Percentiles rank a stretch among this genome's conserved stretches.
These are phyloP conservation scores for Dolichotis patagonum DNA, from an alignment of 2,113 vertebrate genomes.

Conservation along the genomic window DNA sequence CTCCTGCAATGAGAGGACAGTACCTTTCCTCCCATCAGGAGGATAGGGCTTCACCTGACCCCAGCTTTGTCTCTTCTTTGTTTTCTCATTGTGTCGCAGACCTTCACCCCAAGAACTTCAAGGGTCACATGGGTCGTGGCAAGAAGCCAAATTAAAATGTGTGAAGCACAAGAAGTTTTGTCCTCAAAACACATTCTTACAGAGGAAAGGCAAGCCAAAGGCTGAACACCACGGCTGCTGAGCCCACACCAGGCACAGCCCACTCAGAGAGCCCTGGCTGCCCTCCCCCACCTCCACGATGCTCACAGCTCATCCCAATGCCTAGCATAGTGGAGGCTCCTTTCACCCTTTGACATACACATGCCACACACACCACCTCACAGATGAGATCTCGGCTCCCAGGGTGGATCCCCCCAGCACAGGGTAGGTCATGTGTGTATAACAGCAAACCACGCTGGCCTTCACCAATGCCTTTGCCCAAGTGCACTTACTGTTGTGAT, in stretches of 20 bases:
- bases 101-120: too few species aligned
- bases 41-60: too few species aligned
- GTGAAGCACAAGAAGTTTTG: constrained; percentile 9
- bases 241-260: neutral
- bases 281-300: neutral
- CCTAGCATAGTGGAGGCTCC: neutral
- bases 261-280: neutral
- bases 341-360: neutral
- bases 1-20: too few species aligned
- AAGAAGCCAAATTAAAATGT: constrained; percentile 41
- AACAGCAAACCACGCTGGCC: neutral
- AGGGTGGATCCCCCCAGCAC: neutral
- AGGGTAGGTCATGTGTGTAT: neutral
- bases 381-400: neutral
- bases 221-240: neutral
- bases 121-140: too few species aligned
- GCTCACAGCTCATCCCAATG: neutral
- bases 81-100: too few species aligned
- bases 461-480: neutral
- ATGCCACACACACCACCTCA: neutral
- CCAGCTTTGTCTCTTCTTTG: too few species aligned
- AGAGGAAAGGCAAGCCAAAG: constrained; percentile 33
- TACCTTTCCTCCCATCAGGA: too few species aligned
- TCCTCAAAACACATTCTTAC: neutral
- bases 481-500: neutral